Percentiles rank a stretch among this genome's conserved stretches.
These are phyloP conservation scores for Dinocampus coccinellae DNA, from an alignment of 2,888 invertebrate species.

Conservation along the genomic window DNA sequence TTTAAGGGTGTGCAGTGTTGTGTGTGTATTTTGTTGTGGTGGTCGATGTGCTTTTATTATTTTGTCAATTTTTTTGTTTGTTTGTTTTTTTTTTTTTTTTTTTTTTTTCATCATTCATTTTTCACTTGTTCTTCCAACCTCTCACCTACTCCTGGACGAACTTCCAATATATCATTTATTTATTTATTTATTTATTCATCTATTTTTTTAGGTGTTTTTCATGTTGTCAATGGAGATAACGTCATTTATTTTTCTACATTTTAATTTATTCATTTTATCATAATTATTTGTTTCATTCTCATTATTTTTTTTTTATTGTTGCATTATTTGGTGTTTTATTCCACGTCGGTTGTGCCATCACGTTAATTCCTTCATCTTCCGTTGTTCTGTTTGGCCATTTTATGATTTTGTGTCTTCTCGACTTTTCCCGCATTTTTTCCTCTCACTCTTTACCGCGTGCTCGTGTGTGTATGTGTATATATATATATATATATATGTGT, in stretches of 20 bases:
- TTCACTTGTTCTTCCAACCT: not conserved
- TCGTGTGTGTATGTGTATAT: conserved; percentile 25
- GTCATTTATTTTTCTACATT: not conserved
- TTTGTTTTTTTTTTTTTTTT: not conserved
- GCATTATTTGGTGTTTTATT: not conserved
- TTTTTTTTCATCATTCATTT: not conserved
- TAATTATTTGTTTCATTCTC: conserved; percentile 33
- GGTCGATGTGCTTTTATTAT: conserved; percentile 25
- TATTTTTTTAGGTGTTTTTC: not conserved
- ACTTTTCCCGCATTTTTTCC: conserved; percentile 26
- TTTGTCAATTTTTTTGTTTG: conserved; percentile 3
- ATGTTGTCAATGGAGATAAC: not conserved
- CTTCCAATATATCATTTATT: not conserved
- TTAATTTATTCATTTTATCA: not conserved
- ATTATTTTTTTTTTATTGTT: conserved; percentile 34
- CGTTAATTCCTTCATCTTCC: not conserved
- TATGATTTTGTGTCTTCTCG: not conserved
- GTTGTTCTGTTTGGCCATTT: not conserved
- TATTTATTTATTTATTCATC: not conserved
- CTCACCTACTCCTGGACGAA: conserved; percentile 20
- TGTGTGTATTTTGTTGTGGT: conserved; percentile 26
- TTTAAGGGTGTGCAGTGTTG: conserved; percentile 8
- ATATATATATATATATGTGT: no score
- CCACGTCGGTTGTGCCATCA: not conserved
- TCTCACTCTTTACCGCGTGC: conserved; percentile 41